These are phyloP conservation scores for Lottia scabra DNA, from an alignment of 2,888 invertebrate genomes.

Conservation along the genomic window DNA sequence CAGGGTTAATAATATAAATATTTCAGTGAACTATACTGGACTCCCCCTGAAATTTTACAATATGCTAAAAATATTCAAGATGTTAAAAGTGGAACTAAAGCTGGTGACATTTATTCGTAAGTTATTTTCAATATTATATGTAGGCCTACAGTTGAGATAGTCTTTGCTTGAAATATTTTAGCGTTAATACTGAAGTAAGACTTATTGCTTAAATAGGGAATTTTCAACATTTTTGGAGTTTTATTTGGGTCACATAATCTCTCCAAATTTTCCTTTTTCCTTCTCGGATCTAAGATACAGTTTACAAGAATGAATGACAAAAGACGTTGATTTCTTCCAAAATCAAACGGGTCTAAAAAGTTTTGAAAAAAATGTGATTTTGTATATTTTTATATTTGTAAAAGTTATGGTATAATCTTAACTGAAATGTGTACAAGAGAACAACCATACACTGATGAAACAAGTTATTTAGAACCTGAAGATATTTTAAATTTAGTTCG, in stretches of 20 bases:
- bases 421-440: slow-evolving; percentile 40
- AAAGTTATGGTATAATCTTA: slow-evolving; percentile 41
- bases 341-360: too few relatives aligned
- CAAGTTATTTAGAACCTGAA: slow-evolving; percentile 24
- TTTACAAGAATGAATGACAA: too few relatives aligned
- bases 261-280: too few relatives aligned
- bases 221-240: too few relatives aligned
- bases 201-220: too few relatives aligned
- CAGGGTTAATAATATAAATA: neutral
- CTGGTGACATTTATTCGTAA: slow-evolving; percentile 56
- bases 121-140: slow-evolving; percentile 7
- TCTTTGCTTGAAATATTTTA: too few relatives aligned
- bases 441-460: slow-evolving; percentile 39
- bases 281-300: too few relatives aligned
- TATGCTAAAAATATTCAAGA: slow-evolving; percentile 28
- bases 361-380: neutral
- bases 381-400: slow-evolving; percentile 12
- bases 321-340: too few relatives aligned
- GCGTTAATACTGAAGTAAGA: too few relatives aligned
- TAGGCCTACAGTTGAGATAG: too few relatives aligned
- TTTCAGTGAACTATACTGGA: slow-evolving; percentile 47
- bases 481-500: slow-evolving; percentile 36
- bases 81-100: slow-evolving; percentile 39
- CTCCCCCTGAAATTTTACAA: slow-evolving; percentile 52
- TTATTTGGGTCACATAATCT: too few relatives aligned